Percentiles rank a stretch among this genome's conserved stretches.
These are phyloP conservation scores for Tenthredo notha DNA, from an alignment of 2,888 invertebrate species.

Conservation along the genomic window DNA sequence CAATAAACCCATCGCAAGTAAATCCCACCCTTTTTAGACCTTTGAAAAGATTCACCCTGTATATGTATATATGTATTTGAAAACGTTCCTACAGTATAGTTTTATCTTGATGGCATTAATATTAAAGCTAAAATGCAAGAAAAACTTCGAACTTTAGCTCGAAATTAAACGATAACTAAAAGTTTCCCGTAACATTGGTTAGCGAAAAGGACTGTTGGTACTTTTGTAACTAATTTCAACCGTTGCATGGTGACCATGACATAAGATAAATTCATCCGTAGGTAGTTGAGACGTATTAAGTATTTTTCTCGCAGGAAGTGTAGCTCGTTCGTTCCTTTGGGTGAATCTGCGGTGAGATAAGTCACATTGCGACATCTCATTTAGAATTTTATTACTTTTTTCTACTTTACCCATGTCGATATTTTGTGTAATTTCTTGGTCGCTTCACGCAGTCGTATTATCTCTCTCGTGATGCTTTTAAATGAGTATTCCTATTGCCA, in stretches of 20 bases:
- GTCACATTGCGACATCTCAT: background rate
- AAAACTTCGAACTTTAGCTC: background rate
- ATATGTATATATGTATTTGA: too few species aligned
- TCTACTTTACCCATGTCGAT: background rate
- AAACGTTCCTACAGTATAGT: background rate
- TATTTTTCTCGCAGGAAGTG: background rate
- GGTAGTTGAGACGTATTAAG: background rate
- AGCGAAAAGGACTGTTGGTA: too few species aligned
- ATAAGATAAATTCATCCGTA: background rate
- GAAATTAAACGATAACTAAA: background rate
- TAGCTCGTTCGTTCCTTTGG: slow-evolving; percentile 2
- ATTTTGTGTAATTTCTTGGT: background rate
- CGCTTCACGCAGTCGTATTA: background rate
- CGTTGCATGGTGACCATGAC: too few species aligned
- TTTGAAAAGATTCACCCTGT: too few species aligned
- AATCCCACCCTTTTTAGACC: too few species aligned
- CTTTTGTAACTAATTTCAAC: too few species aligned
- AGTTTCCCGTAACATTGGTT: background rate
- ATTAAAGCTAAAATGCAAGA: background rate
- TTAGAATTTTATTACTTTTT: background rate
- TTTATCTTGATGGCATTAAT: background rate
- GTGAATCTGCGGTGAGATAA: background rate
- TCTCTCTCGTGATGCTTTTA: background rate
- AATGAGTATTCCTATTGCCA: background rate
- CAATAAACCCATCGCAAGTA: too few species aligned